phyloP scores from a whole-genome alignment of 2,888 invertebrate species.

The Electrophaes corylata region DNA sequence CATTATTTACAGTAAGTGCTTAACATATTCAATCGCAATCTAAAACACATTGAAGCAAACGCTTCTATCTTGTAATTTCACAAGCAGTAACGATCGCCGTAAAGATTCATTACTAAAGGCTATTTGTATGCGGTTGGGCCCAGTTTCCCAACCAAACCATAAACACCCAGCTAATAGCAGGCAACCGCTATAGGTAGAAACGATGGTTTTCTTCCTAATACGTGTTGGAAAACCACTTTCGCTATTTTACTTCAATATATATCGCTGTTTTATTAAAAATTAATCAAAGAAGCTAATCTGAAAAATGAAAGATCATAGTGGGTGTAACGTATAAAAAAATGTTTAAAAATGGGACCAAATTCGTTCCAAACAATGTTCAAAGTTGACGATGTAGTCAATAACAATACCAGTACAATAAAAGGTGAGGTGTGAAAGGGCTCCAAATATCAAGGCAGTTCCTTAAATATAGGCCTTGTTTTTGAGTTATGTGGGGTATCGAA shows the following conservation, averaged over 20 bases:
- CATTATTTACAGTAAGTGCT: background rate
- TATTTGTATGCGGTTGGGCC: slow-evolving; percentile 16
- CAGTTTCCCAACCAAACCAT: slow-evolving; percentile 21
- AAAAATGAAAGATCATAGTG: too few relatives aligned
- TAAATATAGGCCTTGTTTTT: too few relatives aligned
- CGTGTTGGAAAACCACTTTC: slow-evolving; percentile 12
- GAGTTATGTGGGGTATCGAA: too few relatives aligned
- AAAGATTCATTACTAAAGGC: slow-evolving; percentile 21
- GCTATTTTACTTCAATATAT: background rate
- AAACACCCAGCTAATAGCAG: slow-evolving; percentile 13
- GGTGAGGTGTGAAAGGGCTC: too few relatives aligned
- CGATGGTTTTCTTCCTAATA: slow-evolving; percentile 16
- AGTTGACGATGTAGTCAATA: too few relatives aligned
- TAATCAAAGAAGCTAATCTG: too few relatives aligned
- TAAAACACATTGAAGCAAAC: slow-evolving; percentile 10
- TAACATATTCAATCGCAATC: slow-evolving; percentile 1
- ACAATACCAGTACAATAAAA: too few relatives aligned
- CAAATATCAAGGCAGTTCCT: too few relatives aligned
- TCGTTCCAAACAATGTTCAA: too few relatives aligned
- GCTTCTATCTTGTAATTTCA: slow-evolving; percentile 9
- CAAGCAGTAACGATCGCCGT: slow-evolving; percentile 15
- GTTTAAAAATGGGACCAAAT: too few relatives aligned
- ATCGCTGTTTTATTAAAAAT: too few relatives aligned
- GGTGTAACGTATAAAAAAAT: too few relatives aligned
- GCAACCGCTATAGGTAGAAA: slow-evolving; percentile 8